Base-by-base conservation (phyloP, 1,140 invertebrate genomes). In the Whitmania pigra region DNA sequence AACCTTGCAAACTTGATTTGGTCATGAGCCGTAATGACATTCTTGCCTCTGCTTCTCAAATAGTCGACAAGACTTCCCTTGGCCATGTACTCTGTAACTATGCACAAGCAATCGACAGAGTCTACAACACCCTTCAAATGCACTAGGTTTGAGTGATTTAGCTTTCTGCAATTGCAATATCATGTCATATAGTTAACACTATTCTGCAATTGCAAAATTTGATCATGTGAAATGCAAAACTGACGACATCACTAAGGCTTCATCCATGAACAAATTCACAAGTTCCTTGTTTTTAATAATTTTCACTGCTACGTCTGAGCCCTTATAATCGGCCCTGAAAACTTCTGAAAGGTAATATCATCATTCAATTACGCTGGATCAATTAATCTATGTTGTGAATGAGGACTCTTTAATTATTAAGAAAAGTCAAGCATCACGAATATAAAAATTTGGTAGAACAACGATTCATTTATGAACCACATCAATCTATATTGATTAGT, bases 71-170 rank as follows among this genome's bases (percentile, higher is more conserved):
- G 60, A 25, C 92, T 96, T 76, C 97, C 96, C 86, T 98, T 98
- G 76, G 92, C 94, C 93, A 98, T 98, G 84, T 91, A 99, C 84
- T 99, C 97, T 67, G 94, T 98, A 74, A 99, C 92, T 76, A 99
- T 88, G 83, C 90, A 94, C 78, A 96, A 79, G 79, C 88, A 89
- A 36, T 86, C 85, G 49, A 84, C 85, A 27, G 17, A 18, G 81
- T 94, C 89, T 71, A 97, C 93, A 71, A 98, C 87, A 67, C 95
- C 95, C 77, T 97, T 87, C 75, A 99, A 86, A 78, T 94, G 92
- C 55, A 99, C 97, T 75, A 99, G 85, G 85, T 99, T 97, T 78
- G 90, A 89, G 84, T 99, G 96, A 77, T 90, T 89, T 73, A 99
- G 83, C 0, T 93, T 93, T 73, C 91, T 93, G 79, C 3, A 84